phyloP scores from a whole-genome alignment of 53 echinoderm and acorn worm species.

The Temnopleurus reevesii region DNA sequence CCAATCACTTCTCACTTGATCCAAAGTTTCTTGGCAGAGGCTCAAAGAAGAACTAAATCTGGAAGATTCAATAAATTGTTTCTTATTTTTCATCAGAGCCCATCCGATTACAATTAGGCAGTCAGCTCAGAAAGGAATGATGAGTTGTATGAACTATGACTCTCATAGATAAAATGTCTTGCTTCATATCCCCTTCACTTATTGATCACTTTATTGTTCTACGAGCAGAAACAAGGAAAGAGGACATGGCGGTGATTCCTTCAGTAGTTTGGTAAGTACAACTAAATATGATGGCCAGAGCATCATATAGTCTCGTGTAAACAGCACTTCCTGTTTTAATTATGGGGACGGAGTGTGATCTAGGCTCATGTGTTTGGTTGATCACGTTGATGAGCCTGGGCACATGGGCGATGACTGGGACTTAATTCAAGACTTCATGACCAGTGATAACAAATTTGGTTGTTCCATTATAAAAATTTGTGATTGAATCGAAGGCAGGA shows the following conservation, averaged over 20 bases:
- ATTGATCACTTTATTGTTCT: not conserved
- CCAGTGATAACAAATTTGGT: not conserved
- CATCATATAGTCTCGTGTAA: conserved; percentile 21
- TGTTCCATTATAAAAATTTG: too few species aligned
- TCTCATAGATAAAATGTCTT: not conserved
- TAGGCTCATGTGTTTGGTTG: conserved; percentile 17
- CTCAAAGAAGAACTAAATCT: not conserved
- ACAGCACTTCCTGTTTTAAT: conserved; percentile 31
- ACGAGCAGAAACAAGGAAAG: not conserved
- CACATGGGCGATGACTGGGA: not conserved
- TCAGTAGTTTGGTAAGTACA: not conserved
- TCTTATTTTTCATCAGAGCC: not conserved
- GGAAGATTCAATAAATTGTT: not conserved
- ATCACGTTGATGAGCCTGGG: not conserved
- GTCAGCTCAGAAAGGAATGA: not conserved
- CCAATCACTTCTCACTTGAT: not conserved
- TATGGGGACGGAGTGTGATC: not conserved
- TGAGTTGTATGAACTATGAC: not conserved
- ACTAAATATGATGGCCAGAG: not conserved
- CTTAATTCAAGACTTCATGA: not conserved
- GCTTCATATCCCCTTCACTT: not conserved
- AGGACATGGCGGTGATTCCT: not conserved
- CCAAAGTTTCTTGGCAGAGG: not conserved
- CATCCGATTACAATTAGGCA: not conserved
- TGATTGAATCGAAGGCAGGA: too few species aligned